Conservation (phyloP, 2,113 vertebrate species). For the Zapornia atra region DNA sequence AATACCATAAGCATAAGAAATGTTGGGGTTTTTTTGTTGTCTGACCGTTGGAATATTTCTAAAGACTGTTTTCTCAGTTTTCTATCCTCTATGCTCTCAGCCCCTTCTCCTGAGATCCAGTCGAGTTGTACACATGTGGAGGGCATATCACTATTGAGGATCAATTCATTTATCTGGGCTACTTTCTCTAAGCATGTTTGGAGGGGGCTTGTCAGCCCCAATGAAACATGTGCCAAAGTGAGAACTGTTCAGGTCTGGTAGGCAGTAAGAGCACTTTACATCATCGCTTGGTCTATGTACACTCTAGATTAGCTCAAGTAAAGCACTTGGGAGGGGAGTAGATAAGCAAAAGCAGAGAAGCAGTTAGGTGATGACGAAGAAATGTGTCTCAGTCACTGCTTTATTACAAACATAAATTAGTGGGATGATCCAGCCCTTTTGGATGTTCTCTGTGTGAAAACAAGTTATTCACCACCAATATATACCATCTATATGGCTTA, state of each 20-base stretch:
- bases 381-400: background rate
- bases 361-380: background rate
- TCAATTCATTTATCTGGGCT: background rate
- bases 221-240: fast-evolving
- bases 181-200: background rate
- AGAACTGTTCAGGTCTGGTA: background rate
- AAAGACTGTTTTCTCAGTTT: background rate
- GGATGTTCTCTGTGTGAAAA: background rate
- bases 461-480: background rate
- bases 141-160: background rate
- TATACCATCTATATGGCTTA: background rate
- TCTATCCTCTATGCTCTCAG: background rate
- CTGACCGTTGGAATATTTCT: background rate
- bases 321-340: background rate
- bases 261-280: background rate
- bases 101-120: background rate
- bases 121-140: background rate
- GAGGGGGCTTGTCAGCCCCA: background rate
- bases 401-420: background rate
- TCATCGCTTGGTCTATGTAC: background rate
- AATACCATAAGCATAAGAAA: background rate
- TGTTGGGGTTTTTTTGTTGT: background rate
- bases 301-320: background rate
- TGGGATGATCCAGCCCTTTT: background rate
- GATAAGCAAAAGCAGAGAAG: background rate